Base-by-base conservation (phyloP, 2,888 invertebrate species). In the Melanargia galathea region DNA sequence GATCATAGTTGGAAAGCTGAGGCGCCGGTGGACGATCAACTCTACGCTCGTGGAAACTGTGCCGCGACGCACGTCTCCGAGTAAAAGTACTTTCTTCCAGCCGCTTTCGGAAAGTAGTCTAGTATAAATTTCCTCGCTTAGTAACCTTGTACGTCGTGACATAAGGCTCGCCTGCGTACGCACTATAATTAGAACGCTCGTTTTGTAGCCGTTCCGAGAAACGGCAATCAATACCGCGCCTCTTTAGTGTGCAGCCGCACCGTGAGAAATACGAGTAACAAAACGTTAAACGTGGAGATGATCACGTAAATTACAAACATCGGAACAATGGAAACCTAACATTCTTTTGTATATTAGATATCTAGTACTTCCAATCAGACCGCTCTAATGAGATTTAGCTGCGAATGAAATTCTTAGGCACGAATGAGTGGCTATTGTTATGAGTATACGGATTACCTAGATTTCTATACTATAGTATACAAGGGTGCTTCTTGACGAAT, bases 31-130 rank as follows among this genome's bases (percentile, higher is more conserved):
- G 71, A 70, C 71, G 66, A 69, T 66, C 62, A 67, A 69, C 66
- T 65, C 68, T 69, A 69, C 60, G 66, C 75, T 75, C 87, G 87
- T 90, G 89, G 90, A 90, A 91, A 91, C 90, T 90, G 83, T 88
- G 90, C 80, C 90, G 87, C 79, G 75, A 79, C 81, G 80, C 77
- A 78, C 80, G 82, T 83, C 87, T 86, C 84, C 80, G 76, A 90
- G 90, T 89, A 91, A 90, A 90, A 91, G 90, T 88, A 89, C 90
- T 91, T 90, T 90, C 90, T 89, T 90, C 86, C 75, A 80, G 82
- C 87, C 87, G 87, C 87, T 89, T 90, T 90, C 88, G 83, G 87
- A 91, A 90, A 89, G 86, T 82, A 75, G 88, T 81, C 83, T 83
- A 79, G 81, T 83, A 82, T 81, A 77, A 82, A 84, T 85, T 87